Evolutionary conservation across 2,888 invertebrate species (phyloP).

Genomic region (Apodemia hepburni): DNA sequence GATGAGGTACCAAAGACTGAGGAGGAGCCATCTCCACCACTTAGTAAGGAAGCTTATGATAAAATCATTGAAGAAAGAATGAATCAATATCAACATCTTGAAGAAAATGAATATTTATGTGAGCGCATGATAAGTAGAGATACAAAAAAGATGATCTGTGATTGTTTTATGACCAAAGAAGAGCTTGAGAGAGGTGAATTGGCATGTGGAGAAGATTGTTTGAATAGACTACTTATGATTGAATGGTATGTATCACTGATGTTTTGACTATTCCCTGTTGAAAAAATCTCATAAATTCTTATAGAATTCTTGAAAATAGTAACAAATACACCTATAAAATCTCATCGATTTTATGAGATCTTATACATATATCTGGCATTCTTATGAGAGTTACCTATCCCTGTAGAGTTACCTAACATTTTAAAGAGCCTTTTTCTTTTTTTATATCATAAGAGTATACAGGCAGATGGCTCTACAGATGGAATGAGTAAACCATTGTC

Average conservation of each 20-base stretch:
- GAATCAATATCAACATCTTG: slow-evolving; percentile 88
- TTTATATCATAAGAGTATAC: too few relatives aligned
- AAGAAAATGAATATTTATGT: slow-evolving; percentile 92
- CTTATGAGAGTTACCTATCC: too few relatives aligned
- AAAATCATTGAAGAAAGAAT: slow-evolving; percentile 79
- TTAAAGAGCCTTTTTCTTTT: too few relatives aligned
- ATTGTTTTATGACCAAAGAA: slow-evolving; percentile 94
- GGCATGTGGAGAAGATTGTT: slow-evolving; percentile 97
- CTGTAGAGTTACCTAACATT: too few relatives aligned
- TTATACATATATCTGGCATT: too few relatives aligned
- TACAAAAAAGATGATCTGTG: slow-evolving; percentile 96
- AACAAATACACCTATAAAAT: too few relatives aligned
- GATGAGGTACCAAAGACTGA: slow-evolving; percentile 44
- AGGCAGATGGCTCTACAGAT: too few relatives aligned
- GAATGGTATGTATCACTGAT: slow-evolving; percentile 87
- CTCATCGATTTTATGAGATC: too few relatives aligned
- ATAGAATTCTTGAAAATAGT: too few relatives aligned
- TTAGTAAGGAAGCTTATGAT: slow-evolving; percentile 65
- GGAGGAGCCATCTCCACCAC: slow-evolving; percentile 41
- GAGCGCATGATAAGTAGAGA: slow-evolving; percentile 94
- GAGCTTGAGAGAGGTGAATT: slow-evolving; percentile 90
- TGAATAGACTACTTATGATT: slow-evolving; percentile 98
- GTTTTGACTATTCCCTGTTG: not conserved
- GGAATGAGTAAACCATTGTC: too few relatives aligned
- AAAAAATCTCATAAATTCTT: too few relatives aligned